Evolutionary conservation across 2,888 invertebrate genomes (phyloP).

Genomic region (Oxytorus armatus): DNA sequence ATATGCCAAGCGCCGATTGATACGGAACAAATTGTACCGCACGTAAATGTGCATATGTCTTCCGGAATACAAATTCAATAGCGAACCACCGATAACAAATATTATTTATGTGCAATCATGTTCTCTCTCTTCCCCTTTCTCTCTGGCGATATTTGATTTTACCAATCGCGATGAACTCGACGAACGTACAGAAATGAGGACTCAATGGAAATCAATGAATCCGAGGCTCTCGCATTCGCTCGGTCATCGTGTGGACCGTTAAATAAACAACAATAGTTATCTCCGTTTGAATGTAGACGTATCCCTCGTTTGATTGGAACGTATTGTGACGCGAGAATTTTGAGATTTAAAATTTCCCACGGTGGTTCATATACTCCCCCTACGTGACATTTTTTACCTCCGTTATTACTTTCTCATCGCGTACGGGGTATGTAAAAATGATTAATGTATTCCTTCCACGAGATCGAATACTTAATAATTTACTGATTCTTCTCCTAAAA

Average conservation of each 20-base stretch:
- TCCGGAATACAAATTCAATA: conserved; percentile 1
- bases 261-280: conserved; percentile 45
- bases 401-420: not conserved
- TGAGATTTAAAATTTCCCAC: conserved; percentile 17
- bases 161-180: conserved; percentile 12
- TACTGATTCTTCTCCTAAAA: too few relatives aligned
- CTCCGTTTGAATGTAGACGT: conserved; percentile 1
- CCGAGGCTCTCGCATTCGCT: conserved; percentile 24
- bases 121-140: conserved; percentile 7
- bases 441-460: too few relatives aligned
- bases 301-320: conserved; percentile 15
- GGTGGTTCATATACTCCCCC: not conserved
- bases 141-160: conserved; percentile 36
- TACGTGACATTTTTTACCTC: not conserved
- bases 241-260: conserved; percentile 23
- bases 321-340: conserved; percentile 18
- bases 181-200: conserved; percentile 14
- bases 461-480: too few relatives aligned
- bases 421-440: not conserved
- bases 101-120: conserved; percentile 41
- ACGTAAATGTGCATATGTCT: not conserved
- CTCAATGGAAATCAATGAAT: conserved; percentile 40
- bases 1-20: conserved; percentile 1
- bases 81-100: conserved; percentile 28
- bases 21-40: conserved; percentile 3